Percentiles rank a stretch among this genome's conserved stretches.
Conservation (phyloP, 2,888 invertebrate species). For the Coenonympha glycerion region DNA sequence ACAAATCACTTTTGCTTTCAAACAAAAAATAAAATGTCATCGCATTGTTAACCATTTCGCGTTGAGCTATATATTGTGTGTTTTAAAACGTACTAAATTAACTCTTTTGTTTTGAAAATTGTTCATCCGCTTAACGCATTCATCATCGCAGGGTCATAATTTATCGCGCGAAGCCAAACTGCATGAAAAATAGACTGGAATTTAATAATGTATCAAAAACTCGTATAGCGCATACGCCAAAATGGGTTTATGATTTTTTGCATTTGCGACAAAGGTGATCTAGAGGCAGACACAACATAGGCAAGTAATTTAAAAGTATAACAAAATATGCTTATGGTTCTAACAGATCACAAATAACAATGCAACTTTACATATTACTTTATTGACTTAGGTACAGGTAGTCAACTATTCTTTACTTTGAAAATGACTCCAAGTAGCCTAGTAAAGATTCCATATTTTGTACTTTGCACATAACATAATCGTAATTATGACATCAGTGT, state of each 20-base stretch:
- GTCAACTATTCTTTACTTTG: too few species aligned
- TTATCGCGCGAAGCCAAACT: conserved; percentile 18
- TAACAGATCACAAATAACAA: too few species aligned
- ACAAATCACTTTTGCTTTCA: background rate
- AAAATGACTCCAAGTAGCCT: too few species aligned
- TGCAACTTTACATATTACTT: too few species aligned
- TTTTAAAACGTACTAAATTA: conserved; percentile 16
- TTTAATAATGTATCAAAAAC: conserved; percentile 15
- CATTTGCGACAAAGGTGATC: background rate
- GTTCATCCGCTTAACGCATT: conserved; percentile 18
- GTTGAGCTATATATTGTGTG: background rate
- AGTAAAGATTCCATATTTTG: too few species aligned
- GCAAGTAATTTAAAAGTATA: too few species aligned
- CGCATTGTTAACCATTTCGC: background rate
- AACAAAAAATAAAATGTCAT: background rate
- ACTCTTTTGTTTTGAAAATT: conserved; percentile 15
- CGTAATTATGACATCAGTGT: too few species aligned
- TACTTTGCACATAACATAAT: too few species aligned
- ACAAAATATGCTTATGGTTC: too few species aligned
- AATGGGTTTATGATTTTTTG: background rate
- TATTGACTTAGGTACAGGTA: too few species aligned
- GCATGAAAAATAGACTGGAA: conserved; percentile 13
- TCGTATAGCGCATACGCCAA: background rate
- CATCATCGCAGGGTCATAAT: conserved; percentile 18
- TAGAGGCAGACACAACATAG: too few species aligned